A percentile compares a stretch with the other conserved stretches of the same genome.
These are phyloP conservation scores for Rhabdophis nuchalis DNA, from an alignment of 2,797 vertebrate genomes.

Conservation along the genomic window DNA sequence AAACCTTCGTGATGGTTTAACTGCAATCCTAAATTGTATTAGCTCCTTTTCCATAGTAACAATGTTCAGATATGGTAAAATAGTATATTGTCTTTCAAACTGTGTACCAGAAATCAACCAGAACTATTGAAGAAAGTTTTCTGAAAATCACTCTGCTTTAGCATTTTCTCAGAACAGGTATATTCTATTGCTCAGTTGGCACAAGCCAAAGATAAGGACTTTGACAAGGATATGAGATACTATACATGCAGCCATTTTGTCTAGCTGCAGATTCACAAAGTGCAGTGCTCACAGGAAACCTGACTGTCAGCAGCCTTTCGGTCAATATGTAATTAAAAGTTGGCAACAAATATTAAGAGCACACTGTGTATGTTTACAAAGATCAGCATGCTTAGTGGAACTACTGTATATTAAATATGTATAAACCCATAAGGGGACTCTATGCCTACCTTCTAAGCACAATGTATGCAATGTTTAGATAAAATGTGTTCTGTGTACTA, in stretches of 20 bases:
- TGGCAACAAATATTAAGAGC: slow-evolving; percentile 51
- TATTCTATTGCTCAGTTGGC: slow-evolving; percentile 39
- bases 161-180: slow-evolving; percentile 32
- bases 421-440: slow-evolving; percentile 36
- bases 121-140: slow-evolving; percentile 44
- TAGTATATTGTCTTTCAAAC: slow-evolving; percentile 60
- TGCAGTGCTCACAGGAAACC: not conserved
- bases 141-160: slow-evolving; percentile 46
- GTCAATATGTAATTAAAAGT: slow-evolving; percentile 42
- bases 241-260: not conserved
- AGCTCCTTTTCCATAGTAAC: slow-evolving; percentile 56
- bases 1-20: slow-evolving; percentile 37
- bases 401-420: slow-evolving; percentile 44
- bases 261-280: not conserved
- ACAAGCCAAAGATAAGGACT: not conserved
- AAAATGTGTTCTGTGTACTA: slow-evolving; percentile 46
- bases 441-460: not conserved
- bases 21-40: slow-evolving; percentile 58
- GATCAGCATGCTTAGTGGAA: slow-evolving; percentile 22
- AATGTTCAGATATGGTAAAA: slow-evolving; percentile 49
- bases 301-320: slow-evolving; percentile 33
- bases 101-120: slow-evolving; percentile 54
- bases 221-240: not conserved
- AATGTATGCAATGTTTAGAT: slow-evolving; percentile 21
- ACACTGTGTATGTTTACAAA: slow-evolving; percentile 35